Conservation (phyloP, 2,888 invertebrate genomes). For the Acronicta aceris region DNA sequence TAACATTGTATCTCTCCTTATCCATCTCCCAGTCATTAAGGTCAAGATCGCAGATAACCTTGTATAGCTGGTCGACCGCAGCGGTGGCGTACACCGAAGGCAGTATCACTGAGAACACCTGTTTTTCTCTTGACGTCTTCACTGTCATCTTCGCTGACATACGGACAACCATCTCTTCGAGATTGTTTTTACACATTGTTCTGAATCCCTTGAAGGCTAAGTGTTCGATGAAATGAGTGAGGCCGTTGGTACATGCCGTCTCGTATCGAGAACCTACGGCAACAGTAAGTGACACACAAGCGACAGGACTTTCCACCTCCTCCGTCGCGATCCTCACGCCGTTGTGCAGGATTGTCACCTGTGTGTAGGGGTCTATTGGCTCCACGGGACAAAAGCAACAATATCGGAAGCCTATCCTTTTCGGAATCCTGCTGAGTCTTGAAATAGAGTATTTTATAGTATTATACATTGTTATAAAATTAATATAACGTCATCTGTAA, state of each 20-base stretch:
- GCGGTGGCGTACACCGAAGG: conserved; percentile 42
- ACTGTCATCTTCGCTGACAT: conserved; percentile 65
- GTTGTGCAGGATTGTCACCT: conserved; percentile 64
- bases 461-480: conserved; percentile 36
- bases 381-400: conserved; percentile 1
- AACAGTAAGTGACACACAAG: conserved; percentile 68
- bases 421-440: background rate
- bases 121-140: conserved; percentile 72
- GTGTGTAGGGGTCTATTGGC: conserved; percentile 29
- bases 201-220: conserved; percentile 74
- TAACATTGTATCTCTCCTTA: conserved; percentile 66
- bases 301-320: conserved; percentile 58
- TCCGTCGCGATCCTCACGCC: conserved; percentile 75
- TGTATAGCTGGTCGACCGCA: conserved; percentile 61
- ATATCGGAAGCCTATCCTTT: background rate
- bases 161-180: conserved; percentile 56
- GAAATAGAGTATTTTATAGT: conserved; percentile 10
- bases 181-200: conserved; percentile 40
- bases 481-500: conserved; percentile 12
- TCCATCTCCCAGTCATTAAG: conserved; percentile 65
- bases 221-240: conserved; percentile 79
- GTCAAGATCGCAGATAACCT: conserved; percentile 64
- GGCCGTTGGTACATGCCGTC: conserved; percentile 69
- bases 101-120: conserved; percentile 67
- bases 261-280: conserved; percentile 77